These are phyloP conservation scores for Solenopsis fugax DNA, from an alignment of 1,140 invertebrate species.

Conservation along the genomic window DNA sequence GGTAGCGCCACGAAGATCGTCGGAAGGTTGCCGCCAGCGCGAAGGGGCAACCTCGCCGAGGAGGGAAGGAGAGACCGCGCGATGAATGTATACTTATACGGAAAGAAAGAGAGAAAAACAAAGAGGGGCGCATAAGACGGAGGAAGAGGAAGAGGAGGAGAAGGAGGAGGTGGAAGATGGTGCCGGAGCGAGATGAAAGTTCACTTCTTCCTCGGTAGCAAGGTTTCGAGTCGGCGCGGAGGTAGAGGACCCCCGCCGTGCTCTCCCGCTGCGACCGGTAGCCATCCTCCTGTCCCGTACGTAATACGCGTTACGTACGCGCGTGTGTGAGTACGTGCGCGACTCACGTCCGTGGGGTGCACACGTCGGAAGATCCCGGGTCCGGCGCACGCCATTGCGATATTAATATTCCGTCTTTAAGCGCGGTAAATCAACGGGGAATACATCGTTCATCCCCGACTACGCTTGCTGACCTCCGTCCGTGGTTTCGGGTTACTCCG, in stretches of 20 bases:
- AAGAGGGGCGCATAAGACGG: constrained; percentile 30
- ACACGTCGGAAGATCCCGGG: constrained; percentile 36
- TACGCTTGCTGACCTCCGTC: constrained; percentile 57
- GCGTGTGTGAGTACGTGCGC: constrained; percentile 57
- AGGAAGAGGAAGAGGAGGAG: constrained; percentile 17
- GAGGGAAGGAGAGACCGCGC: constrained; percentile 23
- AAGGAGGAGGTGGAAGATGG: not conserved
- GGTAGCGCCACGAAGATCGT: constrained; percentile 57
- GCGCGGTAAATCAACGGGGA: constrained; percentile 76
- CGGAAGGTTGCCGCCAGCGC: constrained; percentile 41
- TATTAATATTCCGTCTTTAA: constrained; percentile 82
- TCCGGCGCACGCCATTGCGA: constrained; percentile 75
- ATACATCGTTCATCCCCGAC: constrained; percentile 62
- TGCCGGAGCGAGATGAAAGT: constrained; percentile 71
- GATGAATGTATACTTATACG: constrained; percentile 2
- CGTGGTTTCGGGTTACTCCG: constrained; percentile 71
- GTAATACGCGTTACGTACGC: constrained; percentile 82
- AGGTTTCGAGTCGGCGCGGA: constrained; percentile 77
- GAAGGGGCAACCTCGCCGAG: constrained; percentile 28
- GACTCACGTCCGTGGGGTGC: constrained; percentile 29
- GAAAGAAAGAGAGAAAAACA: constrained; percentile 55
- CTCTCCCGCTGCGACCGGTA: constrained; percentile 86
- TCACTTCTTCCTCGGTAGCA: constrained; percentile 81
- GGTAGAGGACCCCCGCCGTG: constrained; percentile 84
- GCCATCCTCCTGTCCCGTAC: constrained; percentile 86